Evolutionary conservation across 2,888 invertebrate species (phyloP).

Genomic region (Hermaeophaga mercurialis): DNA sequence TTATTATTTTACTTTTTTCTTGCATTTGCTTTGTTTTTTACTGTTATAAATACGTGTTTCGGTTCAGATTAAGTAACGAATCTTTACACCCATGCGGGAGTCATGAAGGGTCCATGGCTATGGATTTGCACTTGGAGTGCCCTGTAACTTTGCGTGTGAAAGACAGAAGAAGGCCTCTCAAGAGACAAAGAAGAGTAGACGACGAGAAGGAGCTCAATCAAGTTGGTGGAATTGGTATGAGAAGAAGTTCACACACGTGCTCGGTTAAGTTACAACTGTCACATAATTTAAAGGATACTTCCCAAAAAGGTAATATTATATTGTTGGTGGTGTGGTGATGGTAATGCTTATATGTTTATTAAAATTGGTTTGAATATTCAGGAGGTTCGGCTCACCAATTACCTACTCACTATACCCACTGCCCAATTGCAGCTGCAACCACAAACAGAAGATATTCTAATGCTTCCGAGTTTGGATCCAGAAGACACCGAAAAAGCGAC

Average conservation of each 20-base stretch:
- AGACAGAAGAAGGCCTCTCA: constrained; percentile 72
- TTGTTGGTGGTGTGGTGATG: no score
- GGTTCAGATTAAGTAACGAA: constrained; percentile 58
- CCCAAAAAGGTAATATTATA: constrained; percentile 39
- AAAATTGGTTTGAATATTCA: constrained; percentile 11
- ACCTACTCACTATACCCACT: constrained; percentile 42
- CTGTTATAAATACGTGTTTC: background rate
- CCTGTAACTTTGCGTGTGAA: constrained; percentile 62
- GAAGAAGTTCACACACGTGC: constrained; percentile 53
- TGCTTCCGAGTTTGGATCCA: constrained; percentile 55
- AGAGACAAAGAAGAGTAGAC: constrained; percentile 76
- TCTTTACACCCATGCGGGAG: constrained; percentile 64
- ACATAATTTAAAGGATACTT: constrained; percentile 42
- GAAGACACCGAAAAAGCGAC: constrained; percentile 49
- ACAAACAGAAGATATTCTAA: constrained; percentile 55
- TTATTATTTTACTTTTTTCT: no score
- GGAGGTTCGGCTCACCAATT: constrained; percentile 51
- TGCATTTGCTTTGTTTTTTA: background rate
- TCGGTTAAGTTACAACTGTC: constrained; percentile 49
- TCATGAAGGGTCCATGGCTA: constrained; percentile 72
- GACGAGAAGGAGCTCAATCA: constrained; percentile 68
- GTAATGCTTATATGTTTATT: no score
- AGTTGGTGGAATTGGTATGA: constrained; percentile 39
- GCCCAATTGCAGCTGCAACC: constrained; percentile 25
- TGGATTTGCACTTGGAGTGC: constrained; percentile 74